A percentile compares a stretch with the other conserved stretches of the same genome.
phyloP scores from a whole-genome alignment of 2,888 invertebrate genomes.

The Spisula subtruncata region DNA sequence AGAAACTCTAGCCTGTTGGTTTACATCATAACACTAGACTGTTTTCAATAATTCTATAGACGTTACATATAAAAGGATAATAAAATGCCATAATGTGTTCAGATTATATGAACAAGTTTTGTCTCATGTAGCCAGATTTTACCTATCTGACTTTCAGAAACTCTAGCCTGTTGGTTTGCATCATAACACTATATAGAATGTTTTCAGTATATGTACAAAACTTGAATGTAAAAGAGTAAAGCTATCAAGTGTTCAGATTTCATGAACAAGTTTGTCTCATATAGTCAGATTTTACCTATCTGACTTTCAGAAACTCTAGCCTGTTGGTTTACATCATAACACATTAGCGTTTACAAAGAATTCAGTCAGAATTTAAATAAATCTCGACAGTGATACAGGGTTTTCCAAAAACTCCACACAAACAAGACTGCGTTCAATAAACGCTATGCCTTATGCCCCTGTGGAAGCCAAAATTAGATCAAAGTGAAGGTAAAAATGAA shows the following conservation, averaged over 20 bases:
- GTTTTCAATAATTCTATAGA: not conserved
- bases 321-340: slow-evolving; percentile 49
- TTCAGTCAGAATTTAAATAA: slow-evolving; percentile 19
- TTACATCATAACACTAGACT: not conserved
- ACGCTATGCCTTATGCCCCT: too few species aligned
- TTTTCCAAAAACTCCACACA: too few species aligned
- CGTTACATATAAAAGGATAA: not conserved
- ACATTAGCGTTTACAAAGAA: not conserved
- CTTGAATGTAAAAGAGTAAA: not conserved
- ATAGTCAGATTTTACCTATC: not conserved
- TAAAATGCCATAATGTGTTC: slow-evolving; percentile 33
- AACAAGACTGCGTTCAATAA: too few species aligned
- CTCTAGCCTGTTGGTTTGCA: slow-evolving; percentile 50
- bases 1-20: slow-evolving; percentile 51
- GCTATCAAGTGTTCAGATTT: slow-evolving; percentile 31
- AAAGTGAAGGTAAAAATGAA: too few species aligned
- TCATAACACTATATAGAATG: slow-evolving; percentile 2
- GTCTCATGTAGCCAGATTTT: slow-evolving; percentile 39
- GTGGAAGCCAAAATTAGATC: too few species aligned
- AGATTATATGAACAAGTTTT: slow-evolving; percentile 43
- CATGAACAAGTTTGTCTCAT: slow-evolving; percentile 50
- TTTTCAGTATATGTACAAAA: not conserved
- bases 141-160: slow-evolving; percentile 32
- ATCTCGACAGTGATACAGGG: slow-evolving; percentile 9
- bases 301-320: slow-evolving; percentile 50